Evolutionary conservation across 2,888 invertebrate genomes (phyloP).

Genomic region (Mystacides longicornis): DNA sequence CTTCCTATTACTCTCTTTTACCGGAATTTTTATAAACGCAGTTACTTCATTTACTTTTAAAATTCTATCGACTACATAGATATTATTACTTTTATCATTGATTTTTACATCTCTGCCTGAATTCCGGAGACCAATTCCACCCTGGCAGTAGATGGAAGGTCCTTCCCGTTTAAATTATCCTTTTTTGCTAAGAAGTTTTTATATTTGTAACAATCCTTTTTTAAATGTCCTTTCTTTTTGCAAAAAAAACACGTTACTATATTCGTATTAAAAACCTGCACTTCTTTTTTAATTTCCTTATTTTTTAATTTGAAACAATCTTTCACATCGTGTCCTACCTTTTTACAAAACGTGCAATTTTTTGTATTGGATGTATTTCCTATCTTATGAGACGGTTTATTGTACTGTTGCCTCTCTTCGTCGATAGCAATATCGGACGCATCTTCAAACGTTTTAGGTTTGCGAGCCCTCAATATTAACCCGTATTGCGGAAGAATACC

Average conservation of each 20-base stretch:
- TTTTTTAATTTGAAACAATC: conserved; percentile 1
- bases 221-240: background rate
- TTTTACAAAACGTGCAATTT: background rate
- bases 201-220: background rate
- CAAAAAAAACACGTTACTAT: background rate
- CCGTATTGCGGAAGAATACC: background rate
- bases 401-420: background rate
- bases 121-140: background rate
- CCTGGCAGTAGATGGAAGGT: background rate
- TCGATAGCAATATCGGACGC: background rate
- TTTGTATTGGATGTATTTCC: background rate
- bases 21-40: background rate
- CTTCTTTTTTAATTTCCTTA: no score
- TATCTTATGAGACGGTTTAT: background rate
- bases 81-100: background rate
- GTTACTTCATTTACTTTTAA: background rate
- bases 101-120: background rate
- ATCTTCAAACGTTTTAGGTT: background rate
- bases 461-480: background rate
- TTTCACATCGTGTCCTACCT: background rate
- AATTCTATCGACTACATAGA: background rate
- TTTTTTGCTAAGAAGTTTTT: background rate
- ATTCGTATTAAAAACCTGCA: no score
- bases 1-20: background rate
- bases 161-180: background rate